A percentile compares a stretch with the other conserved stretches of the same genome.
Conservation (phyloP, 2,797 vertebrate species). For the Epinephelus malabaricus region DNA sequence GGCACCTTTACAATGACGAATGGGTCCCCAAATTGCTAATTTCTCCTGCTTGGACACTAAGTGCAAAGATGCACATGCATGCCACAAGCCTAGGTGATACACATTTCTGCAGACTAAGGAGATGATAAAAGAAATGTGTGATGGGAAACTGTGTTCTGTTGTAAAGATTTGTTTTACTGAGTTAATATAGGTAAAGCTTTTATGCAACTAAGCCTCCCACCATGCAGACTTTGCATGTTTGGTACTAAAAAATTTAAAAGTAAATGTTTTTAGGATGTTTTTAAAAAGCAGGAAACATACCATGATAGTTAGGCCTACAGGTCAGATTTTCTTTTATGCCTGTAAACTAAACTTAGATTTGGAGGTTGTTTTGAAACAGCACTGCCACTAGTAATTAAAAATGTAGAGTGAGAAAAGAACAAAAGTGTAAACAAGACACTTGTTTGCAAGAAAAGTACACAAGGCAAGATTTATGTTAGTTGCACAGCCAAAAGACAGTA, state of each 20-base stretch:
- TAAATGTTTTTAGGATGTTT: no score
- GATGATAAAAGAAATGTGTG: not conserved
- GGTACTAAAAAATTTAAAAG: not conserved
- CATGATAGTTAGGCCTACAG: not conserved
- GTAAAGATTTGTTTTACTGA: not conserved
- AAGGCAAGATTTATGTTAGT: not conserved
- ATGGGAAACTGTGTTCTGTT: no score
- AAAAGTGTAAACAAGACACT: not conserved
- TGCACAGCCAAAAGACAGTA: not conserved
- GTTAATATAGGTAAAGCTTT: not conserved
- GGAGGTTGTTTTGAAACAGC: no score
- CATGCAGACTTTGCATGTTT: not conserved
- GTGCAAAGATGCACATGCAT: no score
- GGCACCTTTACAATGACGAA: no score
- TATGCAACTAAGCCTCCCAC: not conserved
- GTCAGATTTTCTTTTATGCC: not conserved
- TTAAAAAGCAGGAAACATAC: no score
- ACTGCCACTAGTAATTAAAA: not conserved
- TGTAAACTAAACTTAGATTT: no score
- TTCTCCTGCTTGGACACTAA: no score
- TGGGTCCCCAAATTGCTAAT: not conserved
- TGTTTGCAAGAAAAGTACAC: not conserved
- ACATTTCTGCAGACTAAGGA: not conserved
- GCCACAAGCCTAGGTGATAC: no score
- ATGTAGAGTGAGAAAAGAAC: not conserved